Conservation (phyloP, 92 coral and sea anemone genomes). For the Heliopora coerulea region DNA sequence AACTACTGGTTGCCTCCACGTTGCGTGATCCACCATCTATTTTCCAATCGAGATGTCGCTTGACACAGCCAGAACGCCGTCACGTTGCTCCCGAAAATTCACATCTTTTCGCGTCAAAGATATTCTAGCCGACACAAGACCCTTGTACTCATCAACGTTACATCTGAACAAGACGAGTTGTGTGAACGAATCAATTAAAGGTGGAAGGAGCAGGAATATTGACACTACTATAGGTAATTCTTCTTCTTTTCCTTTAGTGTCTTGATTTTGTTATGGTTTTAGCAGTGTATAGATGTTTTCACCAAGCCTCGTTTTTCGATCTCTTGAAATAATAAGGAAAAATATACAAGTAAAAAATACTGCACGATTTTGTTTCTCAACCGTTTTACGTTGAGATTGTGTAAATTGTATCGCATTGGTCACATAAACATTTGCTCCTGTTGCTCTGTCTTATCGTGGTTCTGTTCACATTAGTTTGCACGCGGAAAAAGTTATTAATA, state of each 20-base stretch:
- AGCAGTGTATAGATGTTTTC: too few relatives aligned
- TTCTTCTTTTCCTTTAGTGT: neutral
- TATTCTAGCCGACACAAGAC: slow-evolving; percentile 22
- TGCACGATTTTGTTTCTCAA: too few relatives aligned
- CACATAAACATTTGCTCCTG: too few relatives aligned
- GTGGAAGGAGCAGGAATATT: neutral
- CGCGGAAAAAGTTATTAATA: too few relatives aligned
- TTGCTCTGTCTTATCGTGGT: too few relatives aligned
- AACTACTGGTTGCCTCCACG: too few relatives aligned
- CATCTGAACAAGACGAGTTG: neutral
- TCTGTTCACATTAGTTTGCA: slow-evolving; percentile 1
- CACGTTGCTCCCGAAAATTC: neutral
- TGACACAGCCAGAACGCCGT: neutral
- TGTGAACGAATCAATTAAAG: neutral
- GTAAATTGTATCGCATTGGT: too few relatives aligned
- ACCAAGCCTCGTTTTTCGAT: too few relatives aligned
- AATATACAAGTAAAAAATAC: too few relatives aligned
- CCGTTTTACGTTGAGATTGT: too few relatives aligned
- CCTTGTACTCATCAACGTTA: neutral
- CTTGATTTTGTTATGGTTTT: too few relatives aligned
- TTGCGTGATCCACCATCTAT: neutral
- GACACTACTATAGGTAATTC: neutral
- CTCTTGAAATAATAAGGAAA: too few relatives aligned
- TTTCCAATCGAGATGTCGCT: slow-evolving; percentile 14
- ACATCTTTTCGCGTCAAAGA: slow-evolving; percentile 22